Conservation (phyloP, 2,797 vertebrate species). For the Labeo calbasu region DNA sequence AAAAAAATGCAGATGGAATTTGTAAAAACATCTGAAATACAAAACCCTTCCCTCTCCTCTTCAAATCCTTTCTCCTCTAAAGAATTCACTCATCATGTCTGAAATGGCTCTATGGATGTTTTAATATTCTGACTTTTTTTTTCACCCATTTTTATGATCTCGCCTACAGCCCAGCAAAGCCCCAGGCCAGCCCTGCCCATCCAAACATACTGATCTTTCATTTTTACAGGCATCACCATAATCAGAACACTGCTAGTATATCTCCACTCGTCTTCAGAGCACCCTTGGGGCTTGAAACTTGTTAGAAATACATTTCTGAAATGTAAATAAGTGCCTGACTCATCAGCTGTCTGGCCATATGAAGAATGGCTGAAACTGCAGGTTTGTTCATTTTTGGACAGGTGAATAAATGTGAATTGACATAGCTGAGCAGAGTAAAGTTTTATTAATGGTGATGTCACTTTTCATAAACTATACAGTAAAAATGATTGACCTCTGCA, state of each 20-base stretch:
- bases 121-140: background rate
- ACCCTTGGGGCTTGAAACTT: slow-evolving; percentile 7
- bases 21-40: background rate
- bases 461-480: slow-evolving; percentile 56
- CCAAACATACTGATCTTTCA: slow-evolving; percentile 49
- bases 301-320: background rate
- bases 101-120: background rate
- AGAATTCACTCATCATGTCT: background rate
- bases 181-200: background rate
- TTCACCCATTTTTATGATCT: slow-evolving; percentile 2
- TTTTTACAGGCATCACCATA: slow-evolving; percentile 56
- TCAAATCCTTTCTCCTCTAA: background rate
- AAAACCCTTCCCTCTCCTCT: background rate
- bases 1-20: background rate
- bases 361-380: slow-evolving; percentile 14
- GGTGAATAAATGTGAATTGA: slow-evolving; percentile 51
- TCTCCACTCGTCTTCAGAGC: background rate
- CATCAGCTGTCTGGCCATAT: background rate
- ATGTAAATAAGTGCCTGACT: slow-evolving; percentile 15
- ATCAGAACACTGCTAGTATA: slow-evolving; percentile 19
- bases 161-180: background rate
- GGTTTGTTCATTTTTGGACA: slow-evolving; percentile 7
- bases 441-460: slow-evolving; percentile 61
- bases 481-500: slow-evolving; percentile 57
- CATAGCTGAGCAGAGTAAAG: slow-evolving; percentile 50